Evolutionary conservation across 30 jellyfish, hydroid and myxozoan genomes (phyloP), one percentile per base, ranked within the genome.

Genomic region (Sanderia malayensis): DNA sequence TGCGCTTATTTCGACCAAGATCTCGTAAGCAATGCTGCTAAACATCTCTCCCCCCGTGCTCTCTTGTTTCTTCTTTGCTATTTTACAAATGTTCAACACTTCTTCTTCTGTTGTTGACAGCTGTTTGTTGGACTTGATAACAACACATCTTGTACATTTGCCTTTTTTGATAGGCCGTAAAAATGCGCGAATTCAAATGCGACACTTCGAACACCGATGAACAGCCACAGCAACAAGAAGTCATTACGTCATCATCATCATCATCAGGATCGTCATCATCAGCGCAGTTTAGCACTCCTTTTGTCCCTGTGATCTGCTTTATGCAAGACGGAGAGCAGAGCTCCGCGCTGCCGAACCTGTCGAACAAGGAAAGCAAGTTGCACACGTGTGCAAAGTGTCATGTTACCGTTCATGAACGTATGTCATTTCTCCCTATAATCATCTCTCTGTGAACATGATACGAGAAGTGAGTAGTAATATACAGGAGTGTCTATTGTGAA

Each of bases 1-100:
- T 86, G 96, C 70, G 96, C 81, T 15, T 86, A 69, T 61, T 86
- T 86, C 44, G 85, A 76, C 52, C 87, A 62, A n/a, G 74, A 46
- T 15, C 49, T 29, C 79, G 96, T 86, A 32, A 59, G 87, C 47
- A n/a, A n/a, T n/a, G n/a, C n/a, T n/a, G n/a, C n/a, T n/a, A n/a
- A n/a, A n/a, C n/a, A n/a, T n/a, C n/a, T n/a, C n/a, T n/a, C n/a
- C n/a, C n/a, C n/a, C n/a, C n/a, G n/a, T n/a, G n/a, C n/a, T n/a
- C n/a, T n/a, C n/a, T n/a, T n/a, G n/a, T n/a, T n/a, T n/a, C n/a
- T n/a, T n/a, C n/a, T n/a, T n/a, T n/a, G n/a, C n/a, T n/a, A n/a
- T n/a, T n/a, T n/a, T n/a, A n/a, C n/a, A n/a, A n/a, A n/a, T n/a
- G n/a, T n/a, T n/a, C n/a, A n/a, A n/a, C n/a, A n/a, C n/a, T n/a